These are phyloP conservation scores for Anaspis maculata DNA, from an alignment of 2,888 invertebrate genomes.

Conservation along the genomic window DNA sequence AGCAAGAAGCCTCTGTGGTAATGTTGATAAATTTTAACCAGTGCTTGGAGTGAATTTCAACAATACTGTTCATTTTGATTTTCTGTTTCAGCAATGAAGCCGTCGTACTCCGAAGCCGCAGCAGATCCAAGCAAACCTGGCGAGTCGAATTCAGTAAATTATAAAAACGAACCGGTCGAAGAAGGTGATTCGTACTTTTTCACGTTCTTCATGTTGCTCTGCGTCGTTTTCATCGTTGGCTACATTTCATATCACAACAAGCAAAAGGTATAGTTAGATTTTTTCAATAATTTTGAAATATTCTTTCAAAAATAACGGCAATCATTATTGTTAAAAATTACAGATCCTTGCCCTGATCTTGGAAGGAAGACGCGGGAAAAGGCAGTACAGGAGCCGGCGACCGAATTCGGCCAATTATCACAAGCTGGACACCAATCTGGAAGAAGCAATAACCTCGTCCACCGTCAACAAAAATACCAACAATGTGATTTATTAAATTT, in stretches of 20 bases:
- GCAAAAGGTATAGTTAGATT: constrained; percentile 54
- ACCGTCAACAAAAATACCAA: constrained; percentile 45
- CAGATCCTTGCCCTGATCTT: constrained; percentile 57
- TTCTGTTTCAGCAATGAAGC: too few species aligned
- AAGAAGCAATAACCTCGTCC: constrained; percentile 57
- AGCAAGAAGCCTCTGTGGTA: too few species aligned
- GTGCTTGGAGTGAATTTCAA: too few species aligned
- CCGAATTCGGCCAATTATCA: constrained; percentile 56
- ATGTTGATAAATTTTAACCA: too few species aligned
- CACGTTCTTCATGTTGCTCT: constrained; percentile 56
- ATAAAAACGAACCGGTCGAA: too few species aligned
- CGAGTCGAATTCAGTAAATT: too few species aligned
- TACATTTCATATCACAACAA: constrained; percentile 60
- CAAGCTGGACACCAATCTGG: constrained; percentile 57
- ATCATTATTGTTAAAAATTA: constrained; percentile 18
- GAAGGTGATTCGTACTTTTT: constrained; percentile 59
- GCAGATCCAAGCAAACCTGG: too few species aligned
- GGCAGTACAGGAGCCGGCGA: constrained; percentile 44
- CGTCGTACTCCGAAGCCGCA: too few species aligned
- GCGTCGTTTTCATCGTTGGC: constrained; percentile 51
- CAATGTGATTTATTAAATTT: constrained; percentile 48
- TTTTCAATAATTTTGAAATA: too few species aligned
- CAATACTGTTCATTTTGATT: too few species aligned
- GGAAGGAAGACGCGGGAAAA: constrained; percentile 48
- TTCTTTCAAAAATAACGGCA: neutral